Percentiles rank a stretch among this genome's conserved stretches.
These are phyloP conservation scores for Vidua macroura DNA, from an alignment of 2,113 vertebrate species.

Conservation along the genomic window DNA sequence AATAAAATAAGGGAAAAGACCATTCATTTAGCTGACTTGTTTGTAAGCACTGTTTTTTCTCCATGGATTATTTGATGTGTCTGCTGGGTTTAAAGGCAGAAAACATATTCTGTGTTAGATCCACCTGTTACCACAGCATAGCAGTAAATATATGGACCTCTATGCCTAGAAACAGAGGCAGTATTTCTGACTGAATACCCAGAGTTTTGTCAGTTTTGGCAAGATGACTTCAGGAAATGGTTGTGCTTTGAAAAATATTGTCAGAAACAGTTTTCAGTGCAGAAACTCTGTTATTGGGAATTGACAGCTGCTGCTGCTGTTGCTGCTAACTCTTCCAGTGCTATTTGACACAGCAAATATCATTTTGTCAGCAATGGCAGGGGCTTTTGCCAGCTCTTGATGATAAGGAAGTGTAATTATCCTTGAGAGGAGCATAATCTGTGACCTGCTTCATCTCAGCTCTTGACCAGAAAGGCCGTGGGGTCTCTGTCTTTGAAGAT, in stretches of 20 bases:
- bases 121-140: background rate
- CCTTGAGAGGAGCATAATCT: background rate
- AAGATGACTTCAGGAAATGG: background rate
- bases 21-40: background rate
- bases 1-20: background rate
- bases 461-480: background rate
- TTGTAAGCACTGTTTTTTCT: background rate
- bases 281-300: background rate
- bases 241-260: background rate
- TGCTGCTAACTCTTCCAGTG: background rate
- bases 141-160: background rate
- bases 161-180: background rate
- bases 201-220: background rate
- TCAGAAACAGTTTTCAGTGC: background rate
- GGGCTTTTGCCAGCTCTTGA: background rate
- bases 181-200: background rate
- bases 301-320: background rate
- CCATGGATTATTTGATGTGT: background rate
- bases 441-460: background rate
- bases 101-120: background rate
- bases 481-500: background rate
- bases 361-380: background rate
- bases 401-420: background rate
- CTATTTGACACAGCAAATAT: background rate
- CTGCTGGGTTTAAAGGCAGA: background rate